Evolutionary conservation across 2,888 invertebrate genomes (phyloP).

Genomic region (Spodoptera exigua): DNA sequence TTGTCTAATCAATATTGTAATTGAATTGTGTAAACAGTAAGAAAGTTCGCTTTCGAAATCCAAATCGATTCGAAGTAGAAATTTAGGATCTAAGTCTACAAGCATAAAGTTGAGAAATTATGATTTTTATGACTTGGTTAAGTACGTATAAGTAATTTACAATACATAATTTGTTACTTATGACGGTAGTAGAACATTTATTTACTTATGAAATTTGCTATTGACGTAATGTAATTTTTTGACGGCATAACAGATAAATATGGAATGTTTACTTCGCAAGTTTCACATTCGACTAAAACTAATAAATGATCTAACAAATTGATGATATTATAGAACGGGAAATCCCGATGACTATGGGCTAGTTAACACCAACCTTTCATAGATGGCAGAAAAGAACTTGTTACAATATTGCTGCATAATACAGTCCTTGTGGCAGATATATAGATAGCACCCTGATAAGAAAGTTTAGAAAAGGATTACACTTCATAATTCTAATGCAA

Average conservation of each 20-base stretch:
- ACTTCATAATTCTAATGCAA: too few relatives aligned
- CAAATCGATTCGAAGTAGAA: background rate
- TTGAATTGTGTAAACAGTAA: constrained; percentile 6
- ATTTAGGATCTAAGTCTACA: background rate
- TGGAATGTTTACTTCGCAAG: constrained; percentile 1
- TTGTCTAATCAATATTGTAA: constrained; percentile 6
- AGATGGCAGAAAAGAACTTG: background rate
- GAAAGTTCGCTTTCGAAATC: constrained; percentile 2
- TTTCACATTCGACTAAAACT: constrained; percentile 1
- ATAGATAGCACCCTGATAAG: too few relatives aligned
- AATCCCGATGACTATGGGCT: background rate
- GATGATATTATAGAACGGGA: constrained; percentile 1
- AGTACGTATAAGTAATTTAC: too few relatives aligned
- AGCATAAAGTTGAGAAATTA: background rate
- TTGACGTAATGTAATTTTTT: background rate
- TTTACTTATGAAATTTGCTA: constrained; percentile 7
- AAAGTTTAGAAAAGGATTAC: too few relatives aligned
- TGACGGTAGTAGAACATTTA: constrained; percentile 1
- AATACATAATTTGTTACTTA: too few relatives aligned
- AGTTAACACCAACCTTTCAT: background rate
- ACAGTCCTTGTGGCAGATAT: too few relatives aligned
- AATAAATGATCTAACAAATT: background rate
- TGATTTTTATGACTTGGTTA: too few relatives aligned
- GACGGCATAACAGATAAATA: constrained; percentile 6
- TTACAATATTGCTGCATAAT: too few relatives aligned